Conservation (phyloP, 2,113 vertebrate genomes). For the Ptilorrhoa leucosticta region DNA sequence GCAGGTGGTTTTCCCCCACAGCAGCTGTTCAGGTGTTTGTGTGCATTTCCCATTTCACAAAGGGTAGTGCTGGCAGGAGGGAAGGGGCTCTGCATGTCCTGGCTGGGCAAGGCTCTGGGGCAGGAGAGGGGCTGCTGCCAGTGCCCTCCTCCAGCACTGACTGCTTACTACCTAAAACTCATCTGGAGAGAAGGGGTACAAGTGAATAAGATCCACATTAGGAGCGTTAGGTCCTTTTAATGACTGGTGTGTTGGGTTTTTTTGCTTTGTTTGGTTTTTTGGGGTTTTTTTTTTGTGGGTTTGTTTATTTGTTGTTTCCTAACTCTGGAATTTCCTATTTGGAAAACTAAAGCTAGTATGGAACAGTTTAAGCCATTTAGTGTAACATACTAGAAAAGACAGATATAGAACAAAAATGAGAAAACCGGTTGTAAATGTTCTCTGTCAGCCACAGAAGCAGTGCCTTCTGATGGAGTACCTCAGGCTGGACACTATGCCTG, state of each 20-base stretch:
- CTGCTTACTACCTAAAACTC: rapidly evolving
- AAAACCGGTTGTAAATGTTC: rapidly evolving
- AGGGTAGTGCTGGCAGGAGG: not conserved
- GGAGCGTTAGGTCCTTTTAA: not conserved
- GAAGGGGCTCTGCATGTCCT: not conserved
- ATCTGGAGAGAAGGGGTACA: not conserved
- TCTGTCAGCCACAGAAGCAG: not conserved
- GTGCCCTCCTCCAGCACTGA: not conserved
- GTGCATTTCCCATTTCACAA: not conserved
- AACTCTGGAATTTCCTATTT: not conserved
- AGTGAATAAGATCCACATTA: not conserved
- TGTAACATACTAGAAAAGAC: not conserved
- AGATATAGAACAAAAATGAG: not conserved
- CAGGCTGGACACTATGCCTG: not conserved
- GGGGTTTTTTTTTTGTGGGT: not conserved
- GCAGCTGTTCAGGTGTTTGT: not conserved
- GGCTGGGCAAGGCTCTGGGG: not conserved
- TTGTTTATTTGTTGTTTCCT: not conserved
- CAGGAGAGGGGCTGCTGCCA: not conserved
- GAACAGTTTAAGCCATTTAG: not conserved
- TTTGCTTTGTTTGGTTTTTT: not conserved
- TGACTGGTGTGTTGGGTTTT: not conserved
- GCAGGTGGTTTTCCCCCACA: not conserved
- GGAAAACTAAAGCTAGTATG: not conserved
- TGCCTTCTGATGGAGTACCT: not conserved